Percentiles rank a stretch among this genome's conserved stretches.
phyloP scores from a whole-genome alignment of 2,113 vertebrate genomes.

The Chloropsis hardwickii region DNA sequence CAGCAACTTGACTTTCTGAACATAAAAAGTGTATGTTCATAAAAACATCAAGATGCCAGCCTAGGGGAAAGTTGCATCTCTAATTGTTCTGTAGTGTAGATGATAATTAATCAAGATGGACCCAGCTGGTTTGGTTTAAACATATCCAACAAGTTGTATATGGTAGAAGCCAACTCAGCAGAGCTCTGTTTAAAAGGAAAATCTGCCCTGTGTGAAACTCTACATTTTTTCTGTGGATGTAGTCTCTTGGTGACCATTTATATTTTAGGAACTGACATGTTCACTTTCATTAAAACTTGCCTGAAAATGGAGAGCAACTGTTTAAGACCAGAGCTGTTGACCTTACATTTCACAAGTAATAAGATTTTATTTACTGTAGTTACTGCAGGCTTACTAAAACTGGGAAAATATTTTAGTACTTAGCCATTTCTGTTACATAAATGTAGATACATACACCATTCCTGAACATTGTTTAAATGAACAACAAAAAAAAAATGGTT shows the following conservation, averaged over 20 bases:
- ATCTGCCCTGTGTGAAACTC: background rate
- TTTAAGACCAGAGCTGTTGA: slow-evolving; percentile 28
- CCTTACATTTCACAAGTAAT: slow-evolving; percentile 31
- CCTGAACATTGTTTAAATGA: background rate
- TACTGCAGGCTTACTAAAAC: background rate
- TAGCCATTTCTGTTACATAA: background rate
- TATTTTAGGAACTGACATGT: slow-evolving; percentile 52
- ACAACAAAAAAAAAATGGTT: background rate
- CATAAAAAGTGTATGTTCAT: background rate
- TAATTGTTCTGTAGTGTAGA: background rate
- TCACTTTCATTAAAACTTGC: slow-evolving; percentile 56
- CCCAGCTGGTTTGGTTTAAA: background rate
- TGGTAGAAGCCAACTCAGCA: background rate
- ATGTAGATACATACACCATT: background rate
- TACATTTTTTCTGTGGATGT: slow-evolving; percentile 10
- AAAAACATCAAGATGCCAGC: background rate
- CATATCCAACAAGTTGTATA: background rate
- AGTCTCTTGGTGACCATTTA: slow-evolving; percentile 35
- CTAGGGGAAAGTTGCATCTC: background rate
- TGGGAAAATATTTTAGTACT: background rate
- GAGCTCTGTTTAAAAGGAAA: slow-evolving; percentile 35
- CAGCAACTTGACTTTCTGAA: background rate
- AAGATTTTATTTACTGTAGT: slow-evolving; percentile 2
- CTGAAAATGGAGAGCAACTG: slow-evolving; percentile 42
- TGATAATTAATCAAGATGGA: background rate